Percentiles rank a stretch among this genome's conserved stretches.
Conservation (phyloP, 64 coral and sea anemone species). For the Pachyseris speciosa region DNA sequence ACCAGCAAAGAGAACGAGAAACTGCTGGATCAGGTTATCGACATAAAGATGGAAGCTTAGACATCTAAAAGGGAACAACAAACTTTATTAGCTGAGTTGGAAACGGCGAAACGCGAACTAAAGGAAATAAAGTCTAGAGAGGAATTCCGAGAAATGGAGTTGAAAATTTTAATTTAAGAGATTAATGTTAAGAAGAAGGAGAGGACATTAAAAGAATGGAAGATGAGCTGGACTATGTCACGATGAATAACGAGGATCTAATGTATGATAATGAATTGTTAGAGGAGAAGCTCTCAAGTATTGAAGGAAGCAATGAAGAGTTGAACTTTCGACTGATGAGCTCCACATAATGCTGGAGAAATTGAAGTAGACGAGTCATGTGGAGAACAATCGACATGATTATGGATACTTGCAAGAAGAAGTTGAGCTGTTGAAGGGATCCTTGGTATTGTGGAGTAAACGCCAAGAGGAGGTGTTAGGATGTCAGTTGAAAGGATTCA, state of each 20-base stretch:
- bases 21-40: neutral
- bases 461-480: neutral
- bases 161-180: conserved; percentile 12
- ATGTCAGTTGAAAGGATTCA: neutral
- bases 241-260: neutral
- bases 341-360: neutral
- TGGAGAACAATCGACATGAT: neutral
- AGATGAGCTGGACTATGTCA: neutral
- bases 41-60: neutral
- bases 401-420: conserved; percentile 1
- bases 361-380: neutral
- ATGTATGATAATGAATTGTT: neutral
- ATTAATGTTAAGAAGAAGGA: neutral
- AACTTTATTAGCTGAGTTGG: neutral
- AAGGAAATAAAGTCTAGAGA: neutral
- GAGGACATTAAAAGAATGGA: neutral
- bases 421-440: neutral
- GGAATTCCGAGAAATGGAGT: neutral
- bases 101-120: neutral
- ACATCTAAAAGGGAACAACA: neutral
- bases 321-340: neutral
- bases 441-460: neutral
- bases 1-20: neutral
- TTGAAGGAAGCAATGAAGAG: neutral
- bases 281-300: neutral